These are phyloP conservation scores for Hyla sarda DNA, from an alignment of 2,113 vertebrate genomes.

Conservation along the genomic window DNA sequence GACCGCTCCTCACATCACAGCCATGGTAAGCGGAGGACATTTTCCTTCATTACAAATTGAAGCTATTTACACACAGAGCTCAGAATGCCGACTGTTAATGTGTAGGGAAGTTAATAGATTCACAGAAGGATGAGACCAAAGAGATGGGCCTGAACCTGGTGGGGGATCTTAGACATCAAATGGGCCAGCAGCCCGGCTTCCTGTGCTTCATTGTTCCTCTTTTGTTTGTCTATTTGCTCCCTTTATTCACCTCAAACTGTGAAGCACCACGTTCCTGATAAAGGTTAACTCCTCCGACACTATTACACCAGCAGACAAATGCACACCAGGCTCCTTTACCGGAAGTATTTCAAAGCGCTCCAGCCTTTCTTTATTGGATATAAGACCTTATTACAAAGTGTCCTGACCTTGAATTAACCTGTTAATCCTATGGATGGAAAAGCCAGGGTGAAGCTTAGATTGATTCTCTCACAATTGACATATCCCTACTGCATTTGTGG, in stretches of 20 bases:
- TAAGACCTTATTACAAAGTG: constrained; percentile 35
- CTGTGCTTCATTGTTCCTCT: constrained; percentile 69
- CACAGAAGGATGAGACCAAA: constrained; percentile 81
- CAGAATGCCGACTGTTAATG: constrained; percentile 33
- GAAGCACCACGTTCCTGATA: constrained; percentile 70
- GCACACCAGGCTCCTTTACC: constrained; percentile 31
- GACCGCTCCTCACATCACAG: too few relatives aligned
- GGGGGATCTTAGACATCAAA: constrained; percentile 72
- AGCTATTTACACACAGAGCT: background rate
- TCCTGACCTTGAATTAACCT: constrained; percentile 46
- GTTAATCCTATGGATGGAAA: constrained; percentile 52
- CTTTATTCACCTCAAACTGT: constrained; percentile 76
- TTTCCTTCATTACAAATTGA: background rate
- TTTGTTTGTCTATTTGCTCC: constrained; percentile 76
- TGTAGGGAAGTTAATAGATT: constrained; percentile 73
- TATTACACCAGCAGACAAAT: constrained; percentile 42
- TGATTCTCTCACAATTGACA: constrained; percentile 27
- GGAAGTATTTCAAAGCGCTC: constrained; percentile 29
- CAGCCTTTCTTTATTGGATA: constrained; percentile 44
- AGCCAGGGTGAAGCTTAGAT: constrained; percentile 34
- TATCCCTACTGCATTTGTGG: constrained; percentile 7
- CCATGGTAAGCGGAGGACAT: background rate
- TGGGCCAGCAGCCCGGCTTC: constrained; percentile 68
- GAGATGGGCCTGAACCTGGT: constrained; percentile 71
- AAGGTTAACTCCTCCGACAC: constrained; percentile 37